Evolutionary conservation across 2,797 vertebrate genomes (phyloP), one percentile per base, ranked within the genome.

Genomic region (Crocidura indochinensis): DNA sequence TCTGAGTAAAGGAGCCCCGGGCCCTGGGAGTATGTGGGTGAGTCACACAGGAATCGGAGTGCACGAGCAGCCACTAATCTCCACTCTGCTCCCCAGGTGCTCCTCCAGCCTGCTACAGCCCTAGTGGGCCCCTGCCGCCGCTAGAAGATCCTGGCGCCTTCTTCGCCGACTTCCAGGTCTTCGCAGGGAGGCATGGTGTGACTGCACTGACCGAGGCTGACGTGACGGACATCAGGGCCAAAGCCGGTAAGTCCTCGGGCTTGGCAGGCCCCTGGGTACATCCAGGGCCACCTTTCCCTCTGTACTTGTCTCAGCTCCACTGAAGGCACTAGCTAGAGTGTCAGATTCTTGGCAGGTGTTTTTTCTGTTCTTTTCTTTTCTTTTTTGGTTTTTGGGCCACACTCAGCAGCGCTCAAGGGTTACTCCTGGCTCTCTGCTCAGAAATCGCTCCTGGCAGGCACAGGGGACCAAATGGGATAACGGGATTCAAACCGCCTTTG

Each of bases 141-240:
- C 96, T 98, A 83, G 98, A 98, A 87, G 97, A 97, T 8, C 9
- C 95, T 71, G 91, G 26, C 88, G 97, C 97, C 95, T 97, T 98
- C 75, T 97, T 97, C 81, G 94, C 96, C 9, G 98, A 98, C 90
- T 96, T 97, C 68, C 96, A 96, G 24, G 94, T 98, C 72, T 98
- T 97, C 91, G 31, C 94, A 72, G 96, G 96, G 89, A 97, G 96
- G 90, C 97, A 97, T 96, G 98, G 98, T 51, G 93, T 95, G 65
- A 90, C 98, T 84, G 91, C 96, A 0, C 87, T 98, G 94, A 96
- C 96, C 0, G 98, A 98, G 82, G 93, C 90, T 0, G 84, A 89
- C 78, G 14, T 93, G 22, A 27, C 24, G 47, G 72, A 84, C 94
- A 69, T 93, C 81, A 97, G 97, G 96, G 97, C 98, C 60, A 97